Base-by-base conservation (phyloP, 1,140 invertebrate species). In the Papilio dardanus region DNA sequence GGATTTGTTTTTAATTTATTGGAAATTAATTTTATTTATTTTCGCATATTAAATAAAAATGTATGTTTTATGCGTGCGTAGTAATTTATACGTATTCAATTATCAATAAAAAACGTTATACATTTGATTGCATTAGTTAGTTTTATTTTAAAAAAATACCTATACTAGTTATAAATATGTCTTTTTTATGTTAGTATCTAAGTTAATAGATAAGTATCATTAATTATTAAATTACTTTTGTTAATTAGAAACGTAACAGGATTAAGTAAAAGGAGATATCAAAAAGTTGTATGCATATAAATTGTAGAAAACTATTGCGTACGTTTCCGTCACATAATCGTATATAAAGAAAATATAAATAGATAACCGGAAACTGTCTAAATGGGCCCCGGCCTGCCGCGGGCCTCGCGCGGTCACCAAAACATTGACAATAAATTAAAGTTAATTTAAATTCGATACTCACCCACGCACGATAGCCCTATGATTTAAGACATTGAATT, bases 371-470 rank as follows among this genome's bases (percentile, higher is more conserved):
- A 92, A 92, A 90, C 86, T 81, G 80, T 84, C 85, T 74, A 87
- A 90, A 91, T 90, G 88, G 83, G 86, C 79, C 71, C 82, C 78
- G 80, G 78, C 73, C 79, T 66, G 75, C 80, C 79, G 74, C 75
- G 76, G 81, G 76, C 77, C 83, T 82, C 81, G 81, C 84, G 78
- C 81, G 76, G 85, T 86, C 82, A 83, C 83, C 84, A 79, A 88
- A 90, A 85, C 84, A 85, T 78, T 73, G 80, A 77, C 82, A 58
- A 90, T 90, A 91, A 89, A 91, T 90, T 84, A 90, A 86, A 79
- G 86, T 88, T 90, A 84, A 92, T 92, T 89, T 86, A 86, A 88
- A 89, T 88, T 89, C 90, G 84, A 88, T 84, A 86, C 84, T 88
- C 82, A 84, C 86, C 86, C 83, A 91, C 87, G 82, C 83, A 79